Percentiles rank a stretch among this genome's conserved stretches.
phyloP scores from a whole-genome alignment of 2,113 vertebrate species.

The Cavia aperea region DNA sequence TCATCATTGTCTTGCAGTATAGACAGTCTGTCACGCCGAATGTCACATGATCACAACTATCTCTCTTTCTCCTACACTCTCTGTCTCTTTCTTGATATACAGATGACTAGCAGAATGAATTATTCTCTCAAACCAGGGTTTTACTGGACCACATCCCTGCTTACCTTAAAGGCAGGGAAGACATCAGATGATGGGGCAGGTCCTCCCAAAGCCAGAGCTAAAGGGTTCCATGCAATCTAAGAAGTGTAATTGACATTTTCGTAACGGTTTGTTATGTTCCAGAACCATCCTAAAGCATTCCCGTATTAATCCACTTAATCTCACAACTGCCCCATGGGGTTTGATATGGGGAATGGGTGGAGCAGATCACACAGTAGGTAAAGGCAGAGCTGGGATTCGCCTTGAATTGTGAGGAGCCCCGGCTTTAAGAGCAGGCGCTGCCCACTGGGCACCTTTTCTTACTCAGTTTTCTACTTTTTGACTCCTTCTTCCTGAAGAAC shows the following conservation, averaged over 20 bases:
- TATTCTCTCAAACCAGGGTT: neutral
- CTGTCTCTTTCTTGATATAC: neutral
- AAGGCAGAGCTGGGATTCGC: neutral
- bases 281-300: neutral
- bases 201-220: neutral
- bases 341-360: neutral
- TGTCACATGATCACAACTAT: neutral
- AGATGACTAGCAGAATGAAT: neutral
- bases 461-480: neutral
- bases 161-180: neutral
- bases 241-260: neutral
- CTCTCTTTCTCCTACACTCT: neutral
- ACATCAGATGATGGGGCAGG: neutral
- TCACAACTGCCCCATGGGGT: neutral
- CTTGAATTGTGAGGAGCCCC: neutral
- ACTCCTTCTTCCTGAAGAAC: constrained; percentile 31
- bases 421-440: neutral
- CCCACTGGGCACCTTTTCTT: neutral
- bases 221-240: neutral
- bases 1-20: neutral
- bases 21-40: neutral
- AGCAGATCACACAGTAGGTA: neutral
- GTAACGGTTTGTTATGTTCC: neutral
- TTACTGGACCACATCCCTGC: neutral
- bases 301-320: neutral